These are phyloP conservation scores for Ephydatia muelleri DNA, from an alignment of 37 sponge, comb jelly and placozoan species.

Conservation along the genomic window DNA sequence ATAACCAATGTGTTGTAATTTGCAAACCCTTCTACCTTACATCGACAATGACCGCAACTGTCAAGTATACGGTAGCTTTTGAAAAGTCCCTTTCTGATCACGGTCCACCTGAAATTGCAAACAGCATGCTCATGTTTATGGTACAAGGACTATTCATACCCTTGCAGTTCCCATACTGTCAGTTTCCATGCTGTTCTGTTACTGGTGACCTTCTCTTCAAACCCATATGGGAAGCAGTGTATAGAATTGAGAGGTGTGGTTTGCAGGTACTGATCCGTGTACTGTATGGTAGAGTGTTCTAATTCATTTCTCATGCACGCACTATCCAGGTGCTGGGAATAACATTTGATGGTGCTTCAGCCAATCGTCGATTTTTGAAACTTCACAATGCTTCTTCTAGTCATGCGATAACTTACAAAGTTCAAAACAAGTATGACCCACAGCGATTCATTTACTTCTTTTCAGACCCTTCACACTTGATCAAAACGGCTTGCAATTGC, in stretches of 20 bases:
- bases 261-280: constrained; percentile 2
- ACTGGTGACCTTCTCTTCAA: constrained; percentile 10
- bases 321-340: neutral
- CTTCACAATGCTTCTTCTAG: neutral
- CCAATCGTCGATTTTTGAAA: neutral
- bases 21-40: neutral
- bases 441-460: constrained; percentile 6
- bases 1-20: neutral
- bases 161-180: constrained; percentile 6
- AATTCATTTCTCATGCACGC: neutral
- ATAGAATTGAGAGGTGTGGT: neutral
- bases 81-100: neutral
- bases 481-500: constrained; percentile 37
- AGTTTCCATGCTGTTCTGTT: constrained; percentile 12
- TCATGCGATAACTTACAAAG: constrained; percentile 8
- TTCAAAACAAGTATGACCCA: neutral
- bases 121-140: constrained; percentile 20
- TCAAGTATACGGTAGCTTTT: neutral
- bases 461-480: constrained; percentile 19
- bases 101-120: neutral
- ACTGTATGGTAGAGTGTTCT: neutral
- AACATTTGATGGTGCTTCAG: constrained; percentile 28
- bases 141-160: neutral
- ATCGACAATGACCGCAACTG: neutral
- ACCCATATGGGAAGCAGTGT: constrained; percentile 21